Evolutionary conservation across 2,797 vertebrate species (phyloP), one percentile per base, ranked within the genome.

Genomic region (Amazona finschi): DNA sequence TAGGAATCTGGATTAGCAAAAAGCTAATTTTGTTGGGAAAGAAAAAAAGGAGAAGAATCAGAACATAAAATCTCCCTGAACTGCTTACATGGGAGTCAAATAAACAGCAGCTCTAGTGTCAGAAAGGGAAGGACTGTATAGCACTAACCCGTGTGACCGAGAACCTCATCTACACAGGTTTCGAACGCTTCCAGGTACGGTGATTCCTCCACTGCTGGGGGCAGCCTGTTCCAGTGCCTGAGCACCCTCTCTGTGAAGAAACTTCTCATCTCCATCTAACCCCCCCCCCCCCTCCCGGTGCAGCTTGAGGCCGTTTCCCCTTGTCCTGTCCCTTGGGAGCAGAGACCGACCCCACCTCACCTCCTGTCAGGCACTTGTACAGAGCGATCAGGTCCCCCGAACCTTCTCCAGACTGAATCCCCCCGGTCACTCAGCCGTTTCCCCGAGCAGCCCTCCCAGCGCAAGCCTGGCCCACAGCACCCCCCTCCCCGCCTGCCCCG

Each of bases 21-120:
- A 69, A 36, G 13, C 28, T 47, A 55, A 36, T 31, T 55, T 15
- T 6, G 17, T 0, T 5, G 20, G 24, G 15, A 11, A 2, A 28
- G 7, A 25, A 9, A 21, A 52, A 30, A 6, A 1, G 2, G 5
- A n/a, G 6, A 11, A 57, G 57, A 52, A 31, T 0, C 52, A 64
- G 15, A 38, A 73, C 53, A 65, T 33, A 39, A 3, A 11, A 22
- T 7, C 3, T 85, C 49, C 52, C 47, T 61, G 28, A 41, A 43
- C 17, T 31, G 18, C 73, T 57, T 65, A 46, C 7, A 10, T 8
- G 8, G 6, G 85, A 53, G 36, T 31, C 25, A 69, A 69, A 62
- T 36, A 53, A 57, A 33, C 55, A 33, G 20, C 55, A 36, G n/a
- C 21, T 15, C 55, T 15, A 14, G 55, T 57, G n/a, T 57, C 55